phyloP scores from a whole-genome alignment of 2,113 vertebrate genomes.

The Pycnonotus jocosus region DNA sequence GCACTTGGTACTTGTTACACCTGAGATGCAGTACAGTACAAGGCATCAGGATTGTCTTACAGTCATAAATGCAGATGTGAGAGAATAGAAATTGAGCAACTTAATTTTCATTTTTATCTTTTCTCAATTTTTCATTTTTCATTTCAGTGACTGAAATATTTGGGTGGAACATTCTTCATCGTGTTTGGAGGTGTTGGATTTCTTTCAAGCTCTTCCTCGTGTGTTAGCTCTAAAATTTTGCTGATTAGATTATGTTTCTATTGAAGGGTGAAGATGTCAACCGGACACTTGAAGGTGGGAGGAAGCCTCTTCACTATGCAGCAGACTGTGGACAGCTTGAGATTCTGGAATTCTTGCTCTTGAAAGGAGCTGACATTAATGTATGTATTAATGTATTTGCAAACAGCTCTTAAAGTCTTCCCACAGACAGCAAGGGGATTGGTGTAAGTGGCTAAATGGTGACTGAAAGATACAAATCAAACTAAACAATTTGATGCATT shows the following conservation, averaged over 20 bases:
- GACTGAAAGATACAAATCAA: background rate
- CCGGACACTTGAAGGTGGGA: slow-evolving; percentile 84
- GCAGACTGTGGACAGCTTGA: slow-evolving; percentile 90
- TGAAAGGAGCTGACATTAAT: slow-evolving; percentile 93
- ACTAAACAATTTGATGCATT: background rate
- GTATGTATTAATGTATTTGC: slow-evolving; percentile 69
- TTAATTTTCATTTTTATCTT: background rate
- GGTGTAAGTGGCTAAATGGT: background rate
- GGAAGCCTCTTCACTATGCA: slow-evolving; percentile 92
- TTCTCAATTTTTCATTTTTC: background rate
- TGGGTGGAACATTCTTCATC: background rate
- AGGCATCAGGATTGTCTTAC: background rate
- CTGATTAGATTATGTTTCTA: background rate
- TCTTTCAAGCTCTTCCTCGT: background rate
- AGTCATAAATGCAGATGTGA: background rate
- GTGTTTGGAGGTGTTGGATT: background rate
- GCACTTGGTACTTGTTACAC: background rate
- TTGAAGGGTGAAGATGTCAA: slow-evolving; percentile 90
- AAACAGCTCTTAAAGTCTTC: background rate
- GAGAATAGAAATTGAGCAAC: background rate
- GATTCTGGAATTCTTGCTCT: slow-evolving; percentile 87
- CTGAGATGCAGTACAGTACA: background rate
- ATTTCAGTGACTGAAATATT: background rate
- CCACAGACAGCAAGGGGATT: fast-evolving
- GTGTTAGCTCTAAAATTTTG: background rate